A percentile compares a stretch with the other conserved stretches of the same genome.
These are phyloP conservation scores for Notodonta dromedarius DNA, from an alignment of 2,888 invertebrate genomes.

Conservation along the genomic window DNA sequence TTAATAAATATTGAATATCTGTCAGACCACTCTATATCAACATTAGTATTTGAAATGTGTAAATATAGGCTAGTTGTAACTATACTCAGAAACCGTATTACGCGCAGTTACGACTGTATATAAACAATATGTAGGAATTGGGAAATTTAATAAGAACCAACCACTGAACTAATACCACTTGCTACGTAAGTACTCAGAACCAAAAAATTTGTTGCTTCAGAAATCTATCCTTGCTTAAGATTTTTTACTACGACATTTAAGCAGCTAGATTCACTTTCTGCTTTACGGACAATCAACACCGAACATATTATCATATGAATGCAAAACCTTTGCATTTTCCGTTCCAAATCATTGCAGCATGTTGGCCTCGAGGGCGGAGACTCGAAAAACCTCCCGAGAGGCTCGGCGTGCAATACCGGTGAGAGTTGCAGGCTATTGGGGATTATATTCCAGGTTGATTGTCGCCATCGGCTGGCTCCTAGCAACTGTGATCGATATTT, in stretches of 20 bases:
- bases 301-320: constrained; percentile 17
- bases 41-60: not conserved
- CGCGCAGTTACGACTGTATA: too few relatives aligned
- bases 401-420: constrained; percentile 37
- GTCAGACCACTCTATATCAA: not conserved
- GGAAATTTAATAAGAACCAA: too few relatives aligned
- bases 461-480: constrained; percentile 52
- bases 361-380: constrained; percentile 26
- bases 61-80: not conserved
- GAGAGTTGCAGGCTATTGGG: constrained; percentile 54
- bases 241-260: too few relatives aligned
- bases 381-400: constrained; percentile 35
- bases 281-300: constrained; percentile 25
- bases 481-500: constrained; percentile 64
- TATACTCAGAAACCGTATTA: not conserved
- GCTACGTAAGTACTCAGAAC: too few relatives aligned
- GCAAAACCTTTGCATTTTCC: constrained; percentile 15
- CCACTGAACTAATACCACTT: too few relatives aligned
- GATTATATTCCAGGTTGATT: constrained; percentile 71
- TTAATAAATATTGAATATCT: not conserved
- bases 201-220: too few relatives aligned
- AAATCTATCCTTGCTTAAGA: too few relatives aligned
- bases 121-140: too few relatives aligned
- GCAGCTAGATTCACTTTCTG: constrained; percentile 21
- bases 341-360: constrained; percentile 29